Percentiles rank a stretch among this genome's conserved stretches.
Evolutionary conservation across 2,888 invertebrate species (phyloP).

Genomic region (Celastrina argiolus): DNA sequence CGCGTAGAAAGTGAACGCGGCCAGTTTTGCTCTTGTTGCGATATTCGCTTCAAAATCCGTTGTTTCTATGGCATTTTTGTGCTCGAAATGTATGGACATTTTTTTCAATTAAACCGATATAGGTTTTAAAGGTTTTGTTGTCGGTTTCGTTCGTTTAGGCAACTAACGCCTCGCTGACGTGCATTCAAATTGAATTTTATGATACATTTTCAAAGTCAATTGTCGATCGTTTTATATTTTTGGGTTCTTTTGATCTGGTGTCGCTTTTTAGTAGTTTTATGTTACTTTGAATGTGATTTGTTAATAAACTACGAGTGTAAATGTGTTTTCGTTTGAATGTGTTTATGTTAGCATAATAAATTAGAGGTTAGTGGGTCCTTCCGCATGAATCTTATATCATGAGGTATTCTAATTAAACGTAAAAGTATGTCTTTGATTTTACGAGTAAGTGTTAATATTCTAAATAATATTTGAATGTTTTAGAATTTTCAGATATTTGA

Average conservation of each 20-base stretch:
- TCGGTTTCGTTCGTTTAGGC: conserved; percentile 15
- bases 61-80: conserved; percentile 19
- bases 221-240: neutral
- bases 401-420: too few species aligned
- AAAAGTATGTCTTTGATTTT: too few species aligned
- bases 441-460: too few species aligned
- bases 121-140: conserved; percentile 14
- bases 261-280: neutral
- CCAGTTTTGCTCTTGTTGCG: conserved; percentile 31
- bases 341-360: too few species aligned
- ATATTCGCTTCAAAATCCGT: conserved; percentile 31
- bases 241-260: neutral
- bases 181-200: neutral
- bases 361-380: too few species aligned
- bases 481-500: too few species aligned
- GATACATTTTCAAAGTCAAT: conserved; percentile 7
- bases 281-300: neutral
- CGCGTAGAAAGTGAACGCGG: conserved; percentile 38
- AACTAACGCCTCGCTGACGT: neutral
- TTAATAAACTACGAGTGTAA: too few species aligned
- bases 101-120: conserved; percentile 7
- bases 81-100: conserved; percentile 1
- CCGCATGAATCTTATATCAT: too few species aligned
- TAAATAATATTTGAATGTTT: too few species aligned
- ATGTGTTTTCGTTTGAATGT: too few species aligned